These are phyloP conservation scores for Nephrotoma appendiculata DNA, from an alignment of 2,888 invertebrate species.

Conservation along the genomic window DNA sequence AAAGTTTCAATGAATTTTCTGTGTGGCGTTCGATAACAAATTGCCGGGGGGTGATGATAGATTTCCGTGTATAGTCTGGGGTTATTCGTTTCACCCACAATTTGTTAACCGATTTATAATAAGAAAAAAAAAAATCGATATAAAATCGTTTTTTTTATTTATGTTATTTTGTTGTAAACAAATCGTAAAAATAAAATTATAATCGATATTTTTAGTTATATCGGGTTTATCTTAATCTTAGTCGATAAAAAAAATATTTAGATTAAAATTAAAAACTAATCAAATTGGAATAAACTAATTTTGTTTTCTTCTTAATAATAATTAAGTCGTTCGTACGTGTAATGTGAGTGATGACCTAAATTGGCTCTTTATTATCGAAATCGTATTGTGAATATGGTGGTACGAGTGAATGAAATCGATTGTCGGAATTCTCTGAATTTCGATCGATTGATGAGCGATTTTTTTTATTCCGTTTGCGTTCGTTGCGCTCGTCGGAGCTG, in stretches of 20 bases:
- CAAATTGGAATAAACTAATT: neutral
- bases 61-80: neutral
- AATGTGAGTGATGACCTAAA: neutral
- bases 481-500: constrained; percentile 6
- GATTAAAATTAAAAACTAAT: neutral
- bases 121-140: neutral
- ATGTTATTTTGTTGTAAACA: neutral
- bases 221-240: neutral
- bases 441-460: neutral
- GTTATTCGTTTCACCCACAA: neutral
- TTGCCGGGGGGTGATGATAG: neutral
- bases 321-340: neutral
- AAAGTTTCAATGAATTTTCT: neutral
- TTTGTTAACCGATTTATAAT: neutral
- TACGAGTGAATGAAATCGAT: constrained; percentile 10
- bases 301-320: neutral
- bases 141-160: neutral
- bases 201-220: neutral
- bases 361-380: constrained; percentile 7
- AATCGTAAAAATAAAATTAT: neutral
- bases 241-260: neutral
- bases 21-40: neutral
- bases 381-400: constrained; percentile 10
- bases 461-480: constrained; percentile 1
- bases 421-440: constrained; percentile 5